These are phyloP conservation scores for Ageneiosus marmoratus DNA, from an alignment of 2,113 vertebrate genomes.

Conservation along the genomic window DNA sequence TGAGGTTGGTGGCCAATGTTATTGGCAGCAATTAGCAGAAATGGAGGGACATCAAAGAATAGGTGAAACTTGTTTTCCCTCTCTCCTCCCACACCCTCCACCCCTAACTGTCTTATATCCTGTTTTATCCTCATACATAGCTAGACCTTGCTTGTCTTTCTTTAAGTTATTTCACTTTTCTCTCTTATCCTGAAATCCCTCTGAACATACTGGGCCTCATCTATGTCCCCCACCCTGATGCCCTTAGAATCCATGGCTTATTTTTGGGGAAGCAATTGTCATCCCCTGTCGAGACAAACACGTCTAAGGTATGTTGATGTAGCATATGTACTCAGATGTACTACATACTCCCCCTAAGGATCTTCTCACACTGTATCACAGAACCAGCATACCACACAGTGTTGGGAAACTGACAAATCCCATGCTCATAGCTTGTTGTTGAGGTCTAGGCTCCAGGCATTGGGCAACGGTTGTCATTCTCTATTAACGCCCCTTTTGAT, in stretches of 20 bases:
- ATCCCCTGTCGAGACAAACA: neutral
- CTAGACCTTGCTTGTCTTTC: neutral
- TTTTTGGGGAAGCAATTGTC: neutral
- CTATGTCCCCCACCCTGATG: neutral
- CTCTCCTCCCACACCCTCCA: neutral
- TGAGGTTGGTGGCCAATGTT: conserved; percentile 15
- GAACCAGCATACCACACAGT: conserved; percentile 12
- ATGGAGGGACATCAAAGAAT: neutral
- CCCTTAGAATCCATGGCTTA: no score
- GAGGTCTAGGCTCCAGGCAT: conserved; percentile 60
- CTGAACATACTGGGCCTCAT: neutral
- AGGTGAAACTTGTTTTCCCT: conserved; percentile 9
- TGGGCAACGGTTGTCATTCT: conserved; percentile 83
- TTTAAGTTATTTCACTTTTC: neutral
- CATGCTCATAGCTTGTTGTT: conserved; percentile 53
- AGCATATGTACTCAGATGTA: neutral
- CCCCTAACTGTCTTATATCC: neutral
- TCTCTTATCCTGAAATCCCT: neutral
- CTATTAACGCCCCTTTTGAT: conserved; percentile 84
- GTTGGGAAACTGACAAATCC: conserved; percentile 38
- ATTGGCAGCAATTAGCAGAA: neutral
- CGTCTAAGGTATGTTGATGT: neutral
- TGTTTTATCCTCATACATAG: neutral
- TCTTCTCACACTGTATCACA: neutral
- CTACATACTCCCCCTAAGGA: no score